phyloP scores from a whole-genome alignment of 1,140 invertebrate species.

The Drosophila pseudoobscura region DNA sequence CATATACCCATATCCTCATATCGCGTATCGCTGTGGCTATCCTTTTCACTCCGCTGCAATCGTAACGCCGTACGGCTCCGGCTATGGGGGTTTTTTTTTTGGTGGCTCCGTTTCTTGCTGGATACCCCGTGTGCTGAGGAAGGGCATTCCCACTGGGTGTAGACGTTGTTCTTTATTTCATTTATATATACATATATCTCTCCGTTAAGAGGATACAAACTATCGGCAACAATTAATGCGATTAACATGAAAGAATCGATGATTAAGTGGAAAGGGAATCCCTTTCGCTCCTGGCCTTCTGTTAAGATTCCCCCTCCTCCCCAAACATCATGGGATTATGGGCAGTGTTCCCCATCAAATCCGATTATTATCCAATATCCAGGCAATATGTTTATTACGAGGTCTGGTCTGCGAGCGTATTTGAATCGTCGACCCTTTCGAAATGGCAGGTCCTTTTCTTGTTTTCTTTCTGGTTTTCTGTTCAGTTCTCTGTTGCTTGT shows the following conservation, averaged over 20 bases:
- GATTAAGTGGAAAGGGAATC: no score
- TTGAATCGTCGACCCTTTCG: not conserved
- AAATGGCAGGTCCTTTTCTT: conserved; percentile 1
- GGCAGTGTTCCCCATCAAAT: no score
- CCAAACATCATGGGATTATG: no score
- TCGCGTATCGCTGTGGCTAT: conserved; percentile 24
- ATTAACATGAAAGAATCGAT: no score
- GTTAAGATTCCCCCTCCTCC: no score
- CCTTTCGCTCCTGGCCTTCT: no score
- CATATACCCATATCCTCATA: conserved; percentile 26
- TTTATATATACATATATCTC: no score
- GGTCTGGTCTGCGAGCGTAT: conserved; percentile 6
- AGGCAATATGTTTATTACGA: not conserved
- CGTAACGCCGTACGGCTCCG: not conserved
- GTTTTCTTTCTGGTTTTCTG: not conserved
- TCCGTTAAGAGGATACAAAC: no score
- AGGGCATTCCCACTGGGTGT: no score
- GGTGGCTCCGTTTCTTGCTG: not conserved
- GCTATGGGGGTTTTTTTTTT: not conserved
- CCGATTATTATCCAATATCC: not conserved
- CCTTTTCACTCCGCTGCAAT: not conserved
- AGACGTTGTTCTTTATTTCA: no score
- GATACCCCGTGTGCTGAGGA: not conserved
- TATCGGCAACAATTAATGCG: no score
- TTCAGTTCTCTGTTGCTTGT: conserved; percentile 47